Conservation (phyloP, 2,797 vertebrate genomes). For the Anabacerthia variegaticeps region DNA sequence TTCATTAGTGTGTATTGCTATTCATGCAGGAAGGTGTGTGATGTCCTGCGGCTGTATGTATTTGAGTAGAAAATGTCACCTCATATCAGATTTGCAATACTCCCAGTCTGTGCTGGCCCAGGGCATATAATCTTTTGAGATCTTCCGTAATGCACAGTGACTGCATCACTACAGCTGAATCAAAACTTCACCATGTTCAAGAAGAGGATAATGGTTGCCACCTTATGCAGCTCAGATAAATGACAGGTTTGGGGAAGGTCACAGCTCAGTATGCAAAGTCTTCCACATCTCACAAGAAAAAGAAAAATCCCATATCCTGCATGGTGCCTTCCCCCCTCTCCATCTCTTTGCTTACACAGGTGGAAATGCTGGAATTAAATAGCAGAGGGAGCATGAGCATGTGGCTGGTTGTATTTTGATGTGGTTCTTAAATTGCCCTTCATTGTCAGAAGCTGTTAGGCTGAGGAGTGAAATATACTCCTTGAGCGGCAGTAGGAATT, state of each 20-base stretch:
- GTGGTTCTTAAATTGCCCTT: slow-evolving; percentile 34
- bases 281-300: neutral
- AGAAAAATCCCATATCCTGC: neutral
- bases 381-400: neutral
- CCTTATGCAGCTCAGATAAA: slow-evolving; percentile 12
- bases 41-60: slow-evolving; percentile 25
- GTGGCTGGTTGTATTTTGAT: neutral
- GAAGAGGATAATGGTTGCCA: neutral
- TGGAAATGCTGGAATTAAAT: neutral
- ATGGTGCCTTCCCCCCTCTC: neutral
- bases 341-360: neutral
- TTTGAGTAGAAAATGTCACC: slow-evolving; percentile 58
- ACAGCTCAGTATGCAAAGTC: neutral
- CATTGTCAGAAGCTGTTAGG: slow-evolving; percentile 53
- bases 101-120: slow-evolving; percentile 16
- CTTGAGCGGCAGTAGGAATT: neutral
- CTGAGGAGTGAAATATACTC: neutral
- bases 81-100: slow-evolving; percentile 20
- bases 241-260: slow-evolving; percentile 17
- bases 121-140: slow-evolving; percentile 2
- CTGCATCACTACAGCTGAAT: neutral
- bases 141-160: slow-evolving; percentile 32
- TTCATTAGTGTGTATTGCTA: slow-evolving; percentile 34
- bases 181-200: neutral
- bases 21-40: slow-evolving; percentile 41